These are phyloP conservation scores for Darevskia nairensis DNA, from an alignment of 2,797 vertebrate species.

Conservation along the genomic window DNA sequence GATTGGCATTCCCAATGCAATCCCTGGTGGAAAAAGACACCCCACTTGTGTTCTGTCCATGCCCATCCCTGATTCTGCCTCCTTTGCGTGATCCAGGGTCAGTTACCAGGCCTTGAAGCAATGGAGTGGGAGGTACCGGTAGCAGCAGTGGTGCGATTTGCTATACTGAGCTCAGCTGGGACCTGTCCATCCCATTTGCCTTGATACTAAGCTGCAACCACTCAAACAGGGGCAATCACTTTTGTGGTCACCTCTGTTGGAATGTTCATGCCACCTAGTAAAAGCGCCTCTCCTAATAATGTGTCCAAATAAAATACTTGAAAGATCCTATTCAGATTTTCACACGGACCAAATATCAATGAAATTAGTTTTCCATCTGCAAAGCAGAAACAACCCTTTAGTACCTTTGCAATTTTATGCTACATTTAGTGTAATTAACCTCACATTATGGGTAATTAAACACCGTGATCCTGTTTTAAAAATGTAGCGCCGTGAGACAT, in stretches of 20 bases:
- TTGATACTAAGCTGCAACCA: not conserved
- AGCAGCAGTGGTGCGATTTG: not conserved
- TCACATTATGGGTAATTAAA: slow-evolving; percentile 35
- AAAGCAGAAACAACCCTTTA: slow-evolving; percentile 33
- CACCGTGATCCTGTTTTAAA: slow-evolving; percentile 6
- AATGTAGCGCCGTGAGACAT: slow-evolving; percentile 1
- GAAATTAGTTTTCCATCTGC: slow-evolving; percentile 8
- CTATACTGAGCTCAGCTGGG: not conserved
- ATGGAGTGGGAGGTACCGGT: not conserved
- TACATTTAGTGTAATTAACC: slow-evolving; percentile 27
- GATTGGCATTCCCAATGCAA: not conserved
- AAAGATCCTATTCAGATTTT: not conserved
- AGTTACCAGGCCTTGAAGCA: not conserved
- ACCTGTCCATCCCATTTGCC: not conserved
- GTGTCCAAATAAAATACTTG: not conserved
- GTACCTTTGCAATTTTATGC: slow-evolving; percentile 32
- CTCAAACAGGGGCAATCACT: not conserved
- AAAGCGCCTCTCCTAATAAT: too few relatives aligned
- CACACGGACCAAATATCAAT: not conserved
- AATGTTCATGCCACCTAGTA: not conserved
- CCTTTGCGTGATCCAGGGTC: not conserved
- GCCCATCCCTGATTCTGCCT: not conserved
- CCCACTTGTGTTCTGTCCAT: not conserved
- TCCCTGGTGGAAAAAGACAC: not conserved
- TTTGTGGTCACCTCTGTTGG: not conserved